A percentile compares a stretch with the other conserved stretches of the same genome.
These are phyloP conservation scores for Dendroctonus valens DNA, from an alignment of 1,140 invertebrate species.

Conservation along the genomic window DNA sequence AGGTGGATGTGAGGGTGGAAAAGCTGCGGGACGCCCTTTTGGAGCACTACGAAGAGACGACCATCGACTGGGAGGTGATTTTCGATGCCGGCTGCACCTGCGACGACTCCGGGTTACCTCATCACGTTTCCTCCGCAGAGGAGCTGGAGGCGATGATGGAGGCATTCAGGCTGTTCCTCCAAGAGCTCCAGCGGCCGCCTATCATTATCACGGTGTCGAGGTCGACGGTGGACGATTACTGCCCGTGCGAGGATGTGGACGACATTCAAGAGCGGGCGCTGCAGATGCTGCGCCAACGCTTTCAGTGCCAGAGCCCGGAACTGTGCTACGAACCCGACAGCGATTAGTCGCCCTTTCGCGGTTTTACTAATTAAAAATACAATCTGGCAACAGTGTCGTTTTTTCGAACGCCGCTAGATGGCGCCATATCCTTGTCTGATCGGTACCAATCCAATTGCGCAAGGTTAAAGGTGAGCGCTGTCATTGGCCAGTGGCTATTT, in stretches of 20 bases:
- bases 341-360: too few species aligned
- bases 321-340: conserved; percentile 11
- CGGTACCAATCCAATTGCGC: conserved; percentile 33
- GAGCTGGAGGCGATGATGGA: conserved; percentile 66
- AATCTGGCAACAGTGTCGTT: too few species aligned
- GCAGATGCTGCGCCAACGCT: conserved; percentile 48
- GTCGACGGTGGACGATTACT: conserved; percentile 87
- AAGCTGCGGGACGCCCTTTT: conserved; percentile 54
- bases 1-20: conserved; percentile 50
- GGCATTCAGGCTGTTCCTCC: conserved; percentile 61
- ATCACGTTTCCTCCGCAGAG: conserved; percentile 71
- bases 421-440: too few species aligned
- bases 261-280: conserved; percentile 66
- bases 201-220: conserved; percentile 75
- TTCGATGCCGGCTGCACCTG: conserved; percentile 85
- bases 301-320: conserved; percentile 41
- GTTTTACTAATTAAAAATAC: too few species aligned
- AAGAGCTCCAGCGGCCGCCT: conserved; percentile 61
- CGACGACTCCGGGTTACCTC: conserved; percentile 76
- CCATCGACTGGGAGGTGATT: conserved; percentile 76
- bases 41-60: conserved; percentile 55
- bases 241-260: conserved; percentile 73
- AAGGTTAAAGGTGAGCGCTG: conserved; percentile 34
- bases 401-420: too few species aligned
- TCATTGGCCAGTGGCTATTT: conserved; percentile 31